Conservation (phyloP, 1,140 invertebrate genomes). For the Adelges cooleyi region DNA sequence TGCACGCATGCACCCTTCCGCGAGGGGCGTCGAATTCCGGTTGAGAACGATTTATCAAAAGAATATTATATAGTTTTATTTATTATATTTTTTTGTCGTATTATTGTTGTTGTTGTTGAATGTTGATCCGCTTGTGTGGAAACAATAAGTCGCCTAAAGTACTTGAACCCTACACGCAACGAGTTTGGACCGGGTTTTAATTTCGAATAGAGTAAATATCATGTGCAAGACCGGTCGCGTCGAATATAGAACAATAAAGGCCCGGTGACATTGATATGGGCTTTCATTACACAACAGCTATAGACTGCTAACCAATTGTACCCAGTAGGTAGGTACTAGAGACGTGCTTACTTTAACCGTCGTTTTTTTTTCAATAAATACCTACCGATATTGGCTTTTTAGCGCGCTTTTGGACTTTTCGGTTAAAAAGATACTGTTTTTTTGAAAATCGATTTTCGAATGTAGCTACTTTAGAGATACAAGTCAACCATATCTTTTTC, state of each 20-base stretch:
- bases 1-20: neutral
- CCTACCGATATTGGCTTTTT: too few species aligned
- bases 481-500: too few species aligned
- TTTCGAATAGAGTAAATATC: conserved; percentile 8
- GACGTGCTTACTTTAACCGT: too few species aligned
- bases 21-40: conserved; percentile 9
- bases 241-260: neutral
- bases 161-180: neutral
- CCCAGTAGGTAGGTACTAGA: too few species aligned
- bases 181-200: conserved; percentile 5
- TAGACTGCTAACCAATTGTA: too few species aligned
- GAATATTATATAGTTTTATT: neutral
- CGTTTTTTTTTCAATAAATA: too few species aligned
- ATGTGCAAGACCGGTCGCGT: too few species aligned
- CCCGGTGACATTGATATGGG: conserved; percentile 11
- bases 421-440: too few species aligned
- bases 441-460: too few species aligned
- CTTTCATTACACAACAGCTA: neutral
- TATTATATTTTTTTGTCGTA: neutral
- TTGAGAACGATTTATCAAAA: conserved; percentile 11
- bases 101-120: neutral
- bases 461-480: too few species aligned
- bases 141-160: conserved; percentile 10
- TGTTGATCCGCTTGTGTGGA: conserved; percentile 7
- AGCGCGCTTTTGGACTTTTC: too few species aligned